These are phyloP conservation scores for Limnothrissa miodon DNA, from an alignment of 2,113 vertebrate species.

Conservation along the genomic window DNA sequence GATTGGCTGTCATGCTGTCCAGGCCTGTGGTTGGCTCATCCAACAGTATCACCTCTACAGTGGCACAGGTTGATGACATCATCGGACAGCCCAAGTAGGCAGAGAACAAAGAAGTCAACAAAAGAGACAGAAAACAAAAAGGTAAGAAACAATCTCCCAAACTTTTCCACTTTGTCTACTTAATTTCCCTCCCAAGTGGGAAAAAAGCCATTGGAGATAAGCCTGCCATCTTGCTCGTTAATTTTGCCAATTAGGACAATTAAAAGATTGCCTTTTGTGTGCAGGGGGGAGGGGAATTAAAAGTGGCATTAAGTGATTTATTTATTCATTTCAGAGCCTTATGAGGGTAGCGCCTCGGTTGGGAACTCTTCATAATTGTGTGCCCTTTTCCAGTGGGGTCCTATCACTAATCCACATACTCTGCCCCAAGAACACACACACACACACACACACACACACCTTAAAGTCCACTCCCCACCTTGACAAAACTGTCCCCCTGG, in stretches of 20 bases:
- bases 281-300: slow-evolving; percentile 68
- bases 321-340: slow-evolving; percentile 76
- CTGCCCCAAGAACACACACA: slow-evolving; percentile 54
- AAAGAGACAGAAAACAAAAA: slow-evolving; percentile 10
- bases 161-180: slow-evolving; percentile 44
- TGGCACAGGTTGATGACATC: slow-evolving; percentile 48
- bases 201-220: slow-evolving; percentile 62
- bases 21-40: slow-evolving; percentile 94
- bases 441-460: slow-evolving; percentile 40
- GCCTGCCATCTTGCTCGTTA: slow-evolving; percentile 62
- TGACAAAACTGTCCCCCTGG: not conserved
- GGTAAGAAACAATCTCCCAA: slow-evolving; percentile 32
- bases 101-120: slow-evolving; percentile 24
- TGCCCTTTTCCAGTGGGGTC: slow-evolving; percentile 32
- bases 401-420: slow-evolving; percentile 68
- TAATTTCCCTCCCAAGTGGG: slow-evolving; percentile 43
- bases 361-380: slow-evolving; percentile 67
- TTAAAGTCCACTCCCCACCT: slow-evolving; percentile 57
- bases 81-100: not conserved
- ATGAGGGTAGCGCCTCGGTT: slow-evolving; percentile 68
- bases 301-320: slow-evolving; percentile 74
- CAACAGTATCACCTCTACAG: slow-evolving; percentile 86
- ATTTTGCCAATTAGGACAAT: slow-evolving; percentile 76
- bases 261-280: slow-evolving; percentile 73
- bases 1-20: slow-evolving; percentile 93